A percentile compares a stretch with the other conserved stretches of the same genome.
phyloP scores from a whole-genome alignment of 2,113 vertebrate species.

The Cranoglanis bouderius region DNA sequence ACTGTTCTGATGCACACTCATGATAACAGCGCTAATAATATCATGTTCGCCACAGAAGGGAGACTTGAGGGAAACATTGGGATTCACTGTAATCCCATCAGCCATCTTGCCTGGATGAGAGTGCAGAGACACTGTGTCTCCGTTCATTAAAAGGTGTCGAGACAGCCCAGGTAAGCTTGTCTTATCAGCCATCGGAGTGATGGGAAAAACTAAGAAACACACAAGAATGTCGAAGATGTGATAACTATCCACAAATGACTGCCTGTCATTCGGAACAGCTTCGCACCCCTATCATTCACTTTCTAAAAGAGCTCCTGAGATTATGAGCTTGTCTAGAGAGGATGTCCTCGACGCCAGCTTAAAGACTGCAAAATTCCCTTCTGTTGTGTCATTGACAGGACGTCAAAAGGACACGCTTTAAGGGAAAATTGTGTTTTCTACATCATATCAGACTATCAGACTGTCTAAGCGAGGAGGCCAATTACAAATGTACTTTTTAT shows the following conservation, averaged over 20 bases:
- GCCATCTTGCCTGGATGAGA: conserved; percentile 35
- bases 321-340: conserved; percentile 40
- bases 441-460: not conserved
- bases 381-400: not conserved
- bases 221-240: conserved; percentile 43
- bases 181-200: conserved; percentile 43
- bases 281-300: conserved; percentile 27
- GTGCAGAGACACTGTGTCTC: conserved; percentile 52
- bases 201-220: conserved; percentile 14
- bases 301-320: not conserved
- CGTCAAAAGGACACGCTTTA: not conserved
- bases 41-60: conserved; percentile 7
- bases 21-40: conserved; percentile 34
- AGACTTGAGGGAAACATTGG: not conserved
- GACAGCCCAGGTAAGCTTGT: conserved; percentile 53
- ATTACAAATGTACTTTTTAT: conserved; percentile 26
- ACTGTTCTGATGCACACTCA: conserved; percentile 11
- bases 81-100: conserved; percentile 11
- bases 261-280: conserved; percentile 23
- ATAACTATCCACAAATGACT: conserved; percentile 36
- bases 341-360: not conserved
- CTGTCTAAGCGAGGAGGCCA: not conserved
- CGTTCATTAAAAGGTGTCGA: conserved; percentile 60
- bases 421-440: not conserved
- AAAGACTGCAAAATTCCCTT: not conserved